These are phyloP conservation scores for Actinostola sp. DNA, from an alignment of 92 coral and sea anemone genomes.

Conservation along the genomic window DNA sequence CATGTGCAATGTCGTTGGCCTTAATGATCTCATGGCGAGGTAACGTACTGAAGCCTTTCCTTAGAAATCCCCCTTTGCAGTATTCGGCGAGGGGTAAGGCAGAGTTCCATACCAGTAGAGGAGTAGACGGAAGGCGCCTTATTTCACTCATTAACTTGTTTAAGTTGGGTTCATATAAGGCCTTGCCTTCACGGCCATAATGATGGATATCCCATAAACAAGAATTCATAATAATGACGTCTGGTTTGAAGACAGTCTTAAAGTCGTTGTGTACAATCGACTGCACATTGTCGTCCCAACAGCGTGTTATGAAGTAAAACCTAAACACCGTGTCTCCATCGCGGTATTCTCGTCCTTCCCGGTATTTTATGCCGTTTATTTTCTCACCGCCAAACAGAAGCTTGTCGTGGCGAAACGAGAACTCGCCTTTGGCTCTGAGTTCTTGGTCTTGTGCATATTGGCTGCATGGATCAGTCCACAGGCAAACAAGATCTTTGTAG, in stretches of 20 bases:
- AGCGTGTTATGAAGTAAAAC: constrained; percentile 85
- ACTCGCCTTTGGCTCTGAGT: constrained; percentile 82
- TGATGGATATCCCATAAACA: constrained; percentile 90
- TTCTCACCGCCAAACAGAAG: constrained; percentile 70
- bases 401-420: constrained; percentile 68
- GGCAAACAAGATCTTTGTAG: constrained; percentile 89
- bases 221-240: constrained; percentile 87
- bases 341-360: constrained; percentile 84
- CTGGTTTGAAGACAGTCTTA: constrained; percentile 58
- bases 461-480: constrained; percentile 65
- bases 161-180: constrained; percentile 62
- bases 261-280: constrained; percentile 69
- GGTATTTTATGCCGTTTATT: constrained; percentile 63
- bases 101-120: constrained; percentile 85
- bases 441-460: constrained; percentile 68
- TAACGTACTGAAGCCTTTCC: constrained; percentile 68
- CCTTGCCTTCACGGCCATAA: constrained; percentile 67
- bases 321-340: constrained; percentile 40
- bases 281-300: constrained; percentile 76
- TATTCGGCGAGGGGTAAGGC: constrained; percentile 80
- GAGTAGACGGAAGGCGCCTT: constrained; percentile 43
- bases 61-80: constrained; percentile 84
- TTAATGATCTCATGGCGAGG: constrained; percentile 56
- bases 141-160: constrained; percentile 56
- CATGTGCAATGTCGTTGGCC: constrained; percentile 72